These are phyloP conservation scores for Anguilla japonica DNA, from an alignment of 2,113 vertebrate species.

Conservation along the genomic window DNA sequence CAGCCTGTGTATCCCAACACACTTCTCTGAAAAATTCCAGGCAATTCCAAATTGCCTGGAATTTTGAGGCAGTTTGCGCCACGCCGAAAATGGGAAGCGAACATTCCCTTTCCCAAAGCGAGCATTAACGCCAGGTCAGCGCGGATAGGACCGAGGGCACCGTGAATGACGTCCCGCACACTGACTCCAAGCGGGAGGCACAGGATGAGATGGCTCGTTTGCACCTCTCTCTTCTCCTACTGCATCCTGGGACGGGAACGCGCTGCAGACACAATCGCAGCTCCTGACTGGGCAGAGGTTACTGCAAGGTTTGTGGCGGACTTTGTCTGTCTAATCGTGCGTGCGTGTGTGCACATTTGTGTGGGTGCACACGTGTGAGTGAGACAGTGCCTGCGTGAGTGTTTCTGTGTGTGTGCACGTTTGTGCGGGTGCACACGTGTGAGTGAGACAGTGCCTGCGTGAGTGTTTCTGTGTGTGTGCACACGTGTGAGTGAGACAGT, in stretches of 20 bases:
- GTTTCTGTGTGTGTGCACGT: not conserved
- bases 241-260: not conserved
- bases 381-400: not conserved
- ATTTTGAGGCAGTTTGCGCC: not conserved
- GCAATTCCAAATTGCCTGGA: too few relatives aligned
- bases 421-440: not conserved
- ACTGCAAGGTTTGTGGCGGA: constrained; percentile 14
- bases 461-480: constrained; percentile 14
- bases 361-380: constrained; percentile 5
- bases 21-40: not conserved
- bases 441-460: not conserved
- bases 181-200: not conserved
- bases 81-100: not conserved
- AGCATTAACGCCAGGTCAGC: not conserved
- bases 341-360: not conserved
- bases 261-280: too few relatives aligned
- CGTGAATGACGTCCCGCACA: not conserved
- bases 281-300: constrained; percentile 10
- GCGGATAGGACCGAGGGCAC: not conserved
- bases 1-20: not conserved
- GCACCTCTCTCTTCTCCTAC: not conserved
- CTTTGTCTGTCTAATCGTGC: constrained; percentile 25
- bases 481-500: constrained; percentile 15
- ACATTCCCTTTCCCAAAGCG: not conserved
- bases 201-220: not conserved